Percentiles rank a stretch among this genome's conserved stretches.
phyloP scores from a whole-genome alignment of 2,888 invertebrate species.

The Lydus trimaculatus region DNA sequence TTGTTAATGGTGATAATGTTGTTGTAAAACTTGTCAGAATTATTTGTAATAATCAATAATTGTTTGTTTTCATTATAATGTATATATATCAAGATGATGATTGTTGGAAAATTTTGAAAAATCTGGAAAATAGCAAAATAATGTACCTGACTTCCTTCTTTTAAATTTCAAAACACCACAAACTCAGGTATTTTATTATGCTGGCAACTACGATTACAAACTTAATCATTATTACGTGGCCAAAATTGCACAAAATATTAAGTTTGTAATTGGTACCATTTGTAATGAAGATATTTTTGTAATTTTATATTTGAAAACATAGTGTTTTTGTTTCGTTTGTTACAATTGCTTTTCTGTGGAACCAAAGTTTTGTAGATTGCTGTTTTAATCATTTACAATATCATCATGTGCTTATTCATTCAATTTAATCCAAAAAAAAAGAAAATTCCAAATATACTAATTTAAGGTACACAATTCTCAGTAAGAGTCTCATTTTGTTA shows the following conservation, averaged over 20 bases:
- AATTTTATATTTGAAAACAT: constrained; percentile 24
- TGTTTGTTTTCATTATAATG: background rate
- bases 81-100: no score
- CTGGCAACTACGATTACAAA: background rate
- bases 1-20: constrained; percentile 43
- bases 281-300: constrained; percentile 26
- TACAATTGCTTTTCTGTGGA: background rate
- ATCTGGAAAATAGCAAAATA: constrained; percentile 3
- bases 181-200: background rate
- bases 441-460: background rate
- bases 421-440: constrained; percentile 21
- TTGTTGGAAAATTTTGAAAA: constrained; percentile 10
- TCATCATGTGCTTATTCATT: constrained; percentile 30
- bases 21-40: constrained; percentile 42
- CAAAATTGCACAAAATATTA: background rate
- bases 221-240: background rate
- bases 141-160: background rate
- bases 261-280: background rate
- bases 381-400: constrained; percentile 5
- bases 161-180: background rate
- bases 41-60: constrained; percentile 27
- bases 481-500: constrained; percentile 25
- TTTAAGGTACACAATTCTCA: constrained; percentile 27
- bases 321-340: background rate
- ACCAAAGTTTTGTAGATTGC: background rate